phyloP scores from a whole-genome alignment of 2,113 vertebrate species.

The Willisornis vidua region DNA sequence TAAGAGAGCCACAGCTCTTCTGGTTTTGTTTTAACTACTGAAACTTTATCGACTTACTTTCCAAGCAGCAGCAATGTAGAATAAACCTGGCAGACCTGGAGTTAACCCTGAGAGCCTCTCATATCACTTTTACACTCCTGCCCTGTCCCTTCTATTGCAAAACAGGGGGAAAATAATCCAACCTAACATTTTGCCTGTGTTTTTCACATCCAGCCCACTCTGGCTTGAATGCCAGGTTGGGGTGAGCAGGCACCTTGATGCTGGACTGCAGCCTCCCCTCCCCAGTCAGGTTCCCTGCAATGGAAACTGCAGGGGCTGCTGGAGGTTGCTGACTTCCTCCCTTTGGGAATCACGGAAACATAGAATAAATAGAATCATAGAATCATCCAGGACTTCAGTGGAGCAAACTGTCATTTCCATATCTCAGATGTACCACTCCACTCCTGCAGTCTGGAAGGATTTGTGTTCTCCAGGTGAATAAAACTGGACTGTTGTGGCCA shows the following conservation, averaged over 20 bases:
- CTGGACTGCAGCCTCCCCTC: not conserved
- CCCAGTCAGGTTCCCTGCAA: not conserved
- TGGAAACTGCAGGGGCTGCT: not conserved
- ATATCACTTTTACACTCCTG: not conserved
- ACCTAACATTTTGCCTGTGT: not conserved
- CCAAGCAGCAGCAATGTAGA: not conserved
- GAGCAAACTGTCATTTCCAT: not conserved
- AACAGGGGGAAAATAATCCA: rapidly evolving
- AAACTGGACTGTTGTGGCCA: not conserved
- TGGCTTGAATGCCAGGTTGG: not conserved
- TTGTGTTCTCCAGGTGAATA: not conserved
- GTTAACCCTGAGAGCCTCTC: not conserved
- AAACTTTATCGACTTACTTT: not conserved
- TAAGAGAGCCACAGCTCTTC: not conserved
- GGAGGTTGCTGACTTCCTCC: not conserved
- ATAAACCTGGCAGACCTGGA: not conserved
- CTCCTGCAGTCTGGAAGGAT: not conserved
- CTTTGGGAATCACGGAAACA: not conserved
- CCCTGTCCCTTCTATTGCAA: not conserved
- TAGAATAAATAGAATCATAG: not conserved
- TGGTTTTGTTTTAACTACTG: not conserved
- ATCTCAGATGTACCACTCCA: not conserved
- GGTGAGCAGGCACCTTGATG: not conserved
- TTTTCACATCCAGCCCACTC: not conserved
- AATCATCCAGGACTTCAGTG: not conserved